phyloP scores from a whole-genome alignment of 1,140 invertebrate genomes.

The Drosophila parvula region DNA sequence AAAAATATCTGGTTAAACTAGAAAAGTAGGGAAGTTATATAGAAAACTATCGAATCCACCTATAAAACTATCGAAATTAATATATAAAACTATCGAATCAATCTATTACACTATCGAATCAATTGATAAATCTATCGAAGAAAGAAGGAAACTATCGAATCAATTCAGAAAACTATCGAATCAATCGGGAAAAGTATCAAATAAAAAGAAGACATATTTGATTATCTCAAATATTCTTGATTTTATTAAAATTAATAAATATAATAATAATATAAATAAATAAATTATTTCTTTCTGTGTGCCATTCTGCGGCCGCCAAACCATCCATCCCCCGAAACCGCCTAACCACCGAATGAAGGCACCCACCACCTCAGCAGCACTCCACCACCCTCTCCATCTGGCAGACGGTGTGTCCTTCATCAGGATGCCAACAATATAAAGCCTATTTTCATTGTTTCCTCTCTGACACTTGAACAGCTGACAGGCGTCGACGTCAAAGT shows the following conservation, averaged over 20 bases:
- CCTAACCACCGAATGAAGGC: constrained; percentile 6
- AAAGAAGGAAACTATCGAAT: background rate
- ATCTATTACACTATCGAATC: background rate
- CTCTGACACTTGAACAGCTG: constrained; percentile 75
- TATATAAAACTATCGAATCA: background rate
- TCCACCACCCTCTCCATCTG: background rate
- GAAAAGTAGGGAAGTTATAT: too few relatives aligned
- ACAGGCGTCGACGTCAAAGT: constrained; percentile 56
- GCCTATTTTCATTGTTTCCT: constrained; percentile 79
- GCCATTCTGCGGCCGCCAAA: constrained; percentile 10
- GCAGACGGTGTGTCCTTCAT: constrained; percentile 46
- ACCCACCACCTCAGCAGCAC: constrained; percentile 3
- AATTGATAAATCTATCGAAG: background rate
- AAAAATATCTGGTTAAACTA: too few relatives aligned
- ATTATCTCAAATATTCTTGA: background rate
- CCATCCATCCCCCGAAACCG: constrained; percentile 11
- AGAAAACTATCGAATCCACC: too few relatives aligned
- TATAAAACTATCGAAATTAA: background rate
- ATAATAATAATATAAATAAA: too few relatives aligned
- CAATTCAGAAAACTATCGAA: background rate
- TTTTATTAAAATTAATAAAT: background rate
- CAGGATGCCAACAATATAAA: constrained; percentile 80
- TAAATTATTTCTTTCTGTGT: background rate
- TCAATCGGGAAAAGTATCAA: background rate
- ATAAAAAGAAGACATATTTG: background rate